A percentile compares a stretch with the other conserved stretches of the same genome.
Evolutionary conservation across 2,888 invertebrate species (phyloP).

Genomic region (Yponomeuta sedellus): DNA sequence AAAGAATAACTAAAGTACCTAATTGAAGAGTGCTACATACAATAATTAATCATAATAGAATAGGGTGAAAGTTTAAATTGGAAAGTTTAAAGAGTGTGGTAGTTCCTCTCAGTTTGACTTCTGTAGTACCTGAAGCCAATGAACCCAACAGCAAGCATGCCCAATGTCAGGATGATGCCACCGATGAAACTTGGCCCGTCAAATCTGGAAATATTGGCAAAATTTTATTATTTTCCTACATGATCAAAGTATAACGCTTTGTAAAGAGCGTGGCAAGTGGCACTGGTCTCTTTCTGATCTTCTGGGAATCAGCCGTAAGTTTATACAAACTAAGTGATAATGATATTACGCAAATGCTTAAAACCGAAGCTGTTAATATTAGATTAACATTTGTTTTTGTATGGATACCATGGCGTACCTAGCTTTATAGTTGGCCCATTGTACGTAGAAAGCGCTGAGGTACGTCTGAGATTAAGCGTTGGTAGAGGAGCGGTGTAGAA

Average conservation of each 20-base stretch:
- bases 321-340: too few relatives aligned
- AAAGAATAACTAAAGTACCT: constrained; percentile 20
- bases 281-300: too few relatives aligned
- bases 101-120: constrained; percentile 89
- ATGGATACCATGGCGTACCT: too few relatives aligned
- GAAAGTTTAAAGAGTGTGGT: constrained; percentile 87
- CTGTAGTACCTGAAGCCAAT: constrained; percentile 93
- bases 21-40: constrained; percentile 1
- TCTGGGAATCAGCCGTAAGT: too few relatives aligned
- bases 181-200: constrained; percentile 89
- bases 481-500: too few relatives aligned
- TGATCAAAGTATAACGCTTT: not conserved
- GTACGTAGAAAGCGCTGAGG: too few relatives aligned
- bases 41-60: not conserved
- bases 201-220: constrained; percentile 67
- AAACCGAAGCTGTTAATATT: too few relatives aligned
- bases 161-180: constrained; percentile 88
- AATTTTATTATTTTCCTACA: not conserved
- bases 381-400: too few relatives aligned
- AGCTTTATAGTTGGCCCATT: too few relatives aligned
- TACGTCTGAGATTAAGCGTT: too few relatives aligned
- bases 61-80: constrained; percentile 22
- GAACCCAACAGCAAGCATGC: constrained; percentile 86
- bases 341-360: too few relatives aligned
- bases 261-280: too few relatives aligned